Evolutionary conservation across 2,113 vertebrate genomes (phyloP).

Genomic region (Oplegnathus fasciatus): DNA sequence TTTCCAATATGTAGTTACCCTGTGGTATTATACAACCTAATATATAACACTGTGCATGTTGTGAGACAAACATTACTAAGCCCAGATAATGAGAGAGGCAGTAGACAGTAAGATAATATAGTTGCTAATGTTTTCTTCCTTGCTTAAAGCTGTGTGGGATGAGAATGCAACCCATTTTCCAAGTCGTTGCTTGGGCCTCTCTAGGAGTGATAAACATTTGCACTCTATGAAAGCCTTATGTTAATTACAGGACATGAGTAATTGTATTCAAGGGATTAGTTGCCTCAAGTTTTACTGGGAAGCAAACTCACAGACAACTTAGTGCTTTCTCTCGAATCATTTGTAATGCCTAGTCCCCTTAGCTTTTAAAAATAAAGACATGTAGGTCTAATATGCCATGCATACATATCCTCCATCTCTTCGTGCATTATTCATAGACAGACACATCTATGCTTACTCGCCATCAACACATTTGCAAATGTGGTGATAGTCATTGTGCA

Average conservation of each 20-base stretch:
- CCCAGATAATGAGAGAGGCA: constrained; percentile 45
- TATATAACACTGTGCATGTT: constrained; percentile 12
- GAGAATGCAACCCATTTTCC: constrained; percentile 50
- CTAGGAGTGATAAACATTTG: constrained; percentile 34
- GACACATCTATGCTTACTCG: constrained; percentile 15
- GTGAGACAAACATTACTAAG: constrained; percentile 41
- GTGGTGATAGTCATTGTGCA: background rate
- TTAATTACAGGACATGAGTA: constrained; percentile 54
- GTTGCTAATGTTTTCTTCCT: constrained; percentile 43
- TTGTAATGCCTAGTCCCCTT: constrained; percentile 5
- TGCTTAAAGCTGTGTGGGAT: constrained; percentile 41
- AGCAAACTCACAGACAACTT: background rate
- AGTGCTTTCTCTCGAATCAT: background rate
- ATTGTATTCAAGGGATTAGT: constrained; percentile 36
- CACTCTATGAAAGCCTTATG: constrained; percentile 8
- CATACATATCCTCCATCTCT: background rate
- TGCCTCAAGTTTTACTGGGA: constrained; percentile 28
- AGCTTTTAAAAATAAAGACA: constrained; percentile 15
- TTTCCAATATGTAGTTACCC: constrained; percentile 21
- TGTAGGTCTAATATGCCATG: background rate
- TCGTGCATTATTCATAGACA: constrained; percentile 43
- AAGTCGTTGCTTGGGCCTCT: constrained; percentile 23
- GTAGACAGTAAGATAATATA: constrained; percentile 26
- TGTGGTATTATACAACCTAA: background rate
- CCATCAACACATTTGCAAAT: constrained; percentile 25